Evolutionary conservation across 2,797 vertebrate species (phyloP).

Genomic region (Neomorphus geoffroyi): DNA sequence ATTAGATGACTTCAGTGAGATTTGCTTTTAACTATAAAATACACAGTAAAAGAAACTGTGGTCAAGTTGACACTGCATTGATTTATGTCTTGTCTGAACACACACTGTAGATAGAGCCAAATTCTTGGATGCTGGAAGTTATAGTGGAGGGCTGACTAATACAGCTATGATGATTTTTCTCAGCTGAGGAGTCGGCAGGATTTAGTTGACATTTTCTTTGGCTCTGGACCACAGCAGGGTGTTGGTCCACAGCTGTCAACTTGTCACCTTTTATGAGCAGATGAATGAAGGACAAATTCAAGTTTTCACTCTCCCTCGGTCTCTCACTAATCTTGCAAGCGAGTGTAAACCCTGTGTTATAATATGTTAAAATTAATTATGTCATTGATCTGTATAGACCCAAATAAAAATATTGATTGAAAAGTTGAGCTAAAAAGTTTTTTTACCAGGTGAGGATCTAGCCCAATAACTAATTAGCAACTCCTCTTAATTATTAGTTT

Average conservation of each 20-base stretch:
- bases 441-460: not conserved
- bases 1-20: not conserved
- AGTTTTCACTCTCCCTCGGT: not conserved
- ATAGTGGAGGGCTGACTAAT: not conserved
- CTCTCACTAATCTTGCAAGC: not conserved
- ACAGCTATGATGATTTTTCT: constrained; percentile 35
- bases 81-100: constrained; percentile 34
- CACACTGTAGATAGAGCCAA: not conserved
- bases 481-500: not conserved
- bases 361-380: not conserved
- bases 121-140: not conserved
- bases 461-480: not conserved
- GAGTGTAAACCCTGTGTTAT: not conserved
- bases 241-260: constrained; percentile 18
- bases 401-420: not conserved
- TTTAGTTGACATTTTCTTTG: constrained; percentile 26
- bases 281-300: constrained; percentile 17
- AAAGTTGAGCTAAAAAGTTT: not conserved
- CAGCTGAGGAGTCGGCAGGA: not conserved
- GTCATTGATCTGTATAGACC: not conserved
- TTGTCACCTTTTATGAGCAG: constrained; percentile 15
- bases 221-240: not conserved
- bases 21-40: constrained; percentile 1
- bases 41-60: not conserved
- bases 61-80: constrained; percentile 5